Conservation (phyloP, 2,797 vertebrate species). For the Leontocebus nigricollis region DNA sequence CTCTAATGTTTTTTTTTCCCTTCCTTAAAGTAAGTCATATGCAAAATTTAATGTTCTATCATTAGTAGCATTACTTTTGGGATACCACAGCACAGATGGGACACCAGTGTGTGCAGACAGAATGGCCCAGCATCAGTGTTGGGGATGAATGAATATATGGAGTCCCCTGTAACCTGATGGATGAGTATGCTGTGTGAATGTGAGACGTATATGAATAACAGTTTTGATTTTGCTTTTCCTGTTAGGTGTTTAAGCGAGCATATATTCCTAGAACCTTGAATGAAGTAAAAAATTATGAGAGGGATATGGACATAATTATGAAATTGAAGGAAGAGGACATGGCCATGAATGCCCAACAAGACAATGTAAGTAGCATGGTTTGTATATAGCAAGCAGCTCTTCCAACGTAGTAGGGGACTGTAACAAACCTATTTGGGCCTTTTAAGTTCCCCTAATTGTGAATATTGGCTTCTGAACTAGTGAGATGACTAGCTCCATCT, state of each 20-base stretch:
- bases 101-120: background rate
- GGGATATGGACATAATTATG: conserved; percentile 89
- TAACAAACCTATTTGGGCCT: no score
- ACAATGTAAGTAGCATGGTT: conserved; percentile 85
- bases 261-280: conserved; percentile 93
- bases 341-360: conserved; percentile 86
- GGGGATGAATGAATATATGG: fast-evolving
- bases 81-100: background rate
- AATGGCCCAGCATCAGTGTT: background rate
- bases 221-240: background rate
- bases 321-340: conserved; percentile 88
- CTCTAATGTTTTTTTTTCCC: background rate
- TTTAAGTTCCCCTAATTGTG: background rate
- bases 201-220: background rate
- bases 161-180: background rate
- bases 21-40: background rate
- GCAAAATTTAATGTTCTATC: background rate
- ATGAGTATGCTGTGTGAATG: background rate
- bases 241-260: conserved; percentile 93
- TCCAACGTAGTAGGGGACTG: background rate
- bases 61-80: background rate
- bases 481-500: background rate
- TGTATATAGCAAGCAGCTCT: background rate
- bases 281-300: conserved; percentile 92
- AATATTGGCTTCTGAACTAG: background rate